Conservation (phyloP, 2,888 invertebrate genomes). For the Myathropa florea region DNA sequence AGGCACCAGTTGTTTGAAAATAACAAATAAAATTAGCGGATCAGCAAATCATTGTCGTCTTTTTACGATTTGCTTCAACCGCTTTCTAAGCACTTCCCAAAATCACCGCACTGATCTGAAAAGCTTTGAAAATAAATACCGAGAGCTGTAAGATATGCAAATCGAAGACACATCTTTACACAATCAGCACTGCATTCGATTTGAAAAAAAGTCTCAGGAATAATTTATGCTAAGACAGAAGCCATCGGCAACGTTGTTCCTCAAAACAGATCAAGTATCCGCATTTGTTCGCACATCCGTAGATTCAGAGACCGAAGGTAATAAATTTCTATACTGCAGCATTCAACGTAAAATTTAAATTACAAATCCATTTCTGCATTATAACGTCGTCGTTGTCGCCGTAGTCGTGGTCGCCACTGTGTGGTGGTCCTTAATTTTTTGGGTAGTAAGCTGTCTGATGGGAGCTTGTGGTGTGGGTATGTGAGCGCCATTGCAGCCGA, state of each 20-base stretch:
- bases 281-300: constrained; percentile 59
- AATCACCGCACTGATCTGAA: background rate
- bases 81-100: background rate
- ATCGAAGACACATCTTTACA: background rate
- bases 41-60: background rate
- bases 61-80: background rate
- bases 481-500: constrained; percentile 18
- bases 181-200: background rate
- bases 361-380: constrained; percentile 63
- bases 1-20: background rate
- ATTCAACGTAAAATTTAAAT: constrained; percentile 68
- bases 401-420: no score
- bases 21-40: background rate
- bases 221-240: constrained; percentile 55
- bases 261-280: constrained; percentile 48
- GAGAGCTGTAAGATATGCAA: background rate
- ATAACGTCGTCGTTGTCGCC: constrained; percentile 47
- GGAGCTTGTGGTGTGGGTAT: background rate
- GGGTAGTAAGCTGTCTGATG: background rate
- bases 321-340: constrained; percentile 64
- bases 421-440: constrained; percentile 6
- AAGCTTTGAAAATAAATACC: background rate
- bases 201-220: constrained; percentile 1
- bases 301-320: constrained; percentile 50
- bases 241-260: constrained; percentile 6